Conservation (phyloP, 2,888 invertebrate genomes). For the Sphaeridia pumilis region DNA sequence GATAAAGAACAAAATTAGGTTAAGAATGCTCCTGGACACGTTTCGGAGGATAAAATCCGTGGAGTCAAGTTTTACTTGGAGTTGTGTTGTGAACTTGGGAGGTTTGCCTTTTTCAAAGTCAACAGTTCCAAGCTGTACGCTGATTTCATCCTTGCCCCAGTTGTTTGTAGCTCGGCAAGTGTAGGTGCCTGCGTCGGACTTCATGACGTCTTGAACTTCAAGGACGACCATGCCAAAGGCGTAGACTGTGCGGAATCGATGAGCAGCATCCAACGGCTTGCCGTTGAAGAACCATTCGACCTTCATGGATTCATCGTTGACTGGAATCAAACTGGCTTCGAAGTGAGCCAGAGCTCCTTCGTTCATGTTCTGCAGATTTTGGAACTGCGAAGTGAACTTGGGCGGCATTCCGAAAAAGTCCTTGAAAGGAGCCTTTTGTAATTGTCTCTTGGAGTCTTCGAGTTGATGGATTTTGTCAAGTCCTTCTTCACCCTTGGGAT, state of each 20-base stretch:
- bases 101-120: slow-evolving; percentile 16
- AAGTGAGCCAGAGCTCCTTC: slow-evolving; percentile 79
- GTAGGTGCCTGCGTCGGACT: slow-evolving; percentile 80
- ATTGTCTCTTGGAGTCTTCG: slow-evolving; percentile 64
- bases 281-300: slow-evolving; percentile 96
- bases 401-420: slow-evolving; percentile 73
- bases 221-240: slow-evolving; percentile 96
- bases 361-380: slow-evolving; percentile 9
- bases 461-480: slow-evolving; percentile 80
- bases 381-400: slow-evolving; percentile 62
- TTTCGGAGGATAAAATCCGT: slow-evolving; percentile 45
- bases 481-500: slow-evolving; percentile 90
- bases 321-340: slow-evolving; percentile 89
- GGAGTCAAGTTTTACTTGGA: slow-evolving; percentile 15
- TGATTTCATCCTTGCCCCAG: slow-evolving; percentile 78
- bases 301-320: slow-evolving; percentile 84
- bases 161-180: slow-evolving; percentile 79
- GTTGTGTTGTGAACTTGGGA: slow-evolving; percentile 28
- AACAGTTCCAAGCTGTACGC: slow-evolving; percentile 51
- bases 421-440: slow-evolving; percentile 54
- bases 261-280: slow-evolving; percentile 59
- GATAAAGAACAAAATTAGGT: slow-evolving; percentile 67
- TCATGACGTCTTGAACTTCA: slow-evolving; percentile 87
- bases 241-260: slow-evolving; percentile 81
- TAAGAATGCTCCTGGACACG: slow-evolving; percentile 69